Evolutionary conservation across 2,797 vertebrate genomes (phyloP).

Genomic region (Coluber constrictor): DNA sequence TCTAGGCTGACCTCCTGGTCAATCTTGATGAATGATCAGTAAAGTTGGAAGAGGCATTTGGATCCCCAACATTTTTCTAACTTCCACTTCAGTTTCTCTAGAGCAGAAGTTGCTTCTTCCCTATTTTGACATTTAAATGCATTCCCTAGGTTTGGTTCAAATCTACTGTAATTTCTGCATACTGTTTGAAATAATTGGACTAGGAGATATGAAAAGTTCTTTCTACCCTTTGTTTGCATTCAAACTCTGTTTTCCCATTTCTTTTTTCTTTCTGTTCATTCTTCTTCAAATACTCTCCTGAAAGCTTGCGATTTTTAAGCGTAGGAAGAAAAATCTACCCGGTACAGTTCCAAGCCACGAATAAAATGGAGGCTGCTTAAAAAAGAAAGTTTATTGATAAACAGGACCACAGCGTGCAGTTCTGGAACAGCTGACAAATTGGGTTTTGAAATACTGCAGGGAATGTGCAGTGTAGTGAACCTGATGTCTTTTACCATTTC

Average conservation of each 20-base stretch:
- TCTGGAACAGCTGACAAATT: no score
- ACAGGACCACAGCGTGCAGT: fast-evolving
- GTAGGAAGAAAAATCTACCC: no score
- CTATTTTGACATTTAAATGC: neutral
- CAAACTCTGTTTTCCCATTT: neutral
- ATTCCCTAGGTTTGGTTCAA: neutral
- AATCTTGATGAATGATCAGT: neutral
- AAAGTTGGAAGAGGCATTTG: neutral
- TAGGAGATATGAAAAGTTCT: neutral
- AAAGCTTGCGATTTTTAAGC: neutral
- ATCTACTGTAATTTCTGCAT: neutral
- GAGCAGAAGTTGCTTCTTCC: neutral
- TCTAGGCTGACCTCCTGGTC: no score
- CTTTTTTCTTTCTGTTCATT: neutral
- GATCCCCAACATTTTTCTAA: neutral
- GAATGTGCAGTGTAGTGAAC: no score
- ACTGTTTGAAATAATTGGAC: neutral
- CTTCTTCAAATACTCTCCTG: neutral
- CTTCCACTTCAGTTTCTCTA: neutral
- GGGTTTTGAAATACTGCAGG: no score
- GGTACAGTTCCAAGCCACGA: no score
- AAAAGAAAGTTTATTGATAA: no score
- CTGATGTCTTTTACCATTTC: no score
- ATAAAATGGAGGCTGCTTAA: no score
- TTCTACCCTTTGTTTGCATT: neutral